Evolutionary conservation across 2,113 vertebrate genomes (phyloP), one percentile per base, ranked within the genome.

Genomic region (Aspidoscelis tigris): DNA sequence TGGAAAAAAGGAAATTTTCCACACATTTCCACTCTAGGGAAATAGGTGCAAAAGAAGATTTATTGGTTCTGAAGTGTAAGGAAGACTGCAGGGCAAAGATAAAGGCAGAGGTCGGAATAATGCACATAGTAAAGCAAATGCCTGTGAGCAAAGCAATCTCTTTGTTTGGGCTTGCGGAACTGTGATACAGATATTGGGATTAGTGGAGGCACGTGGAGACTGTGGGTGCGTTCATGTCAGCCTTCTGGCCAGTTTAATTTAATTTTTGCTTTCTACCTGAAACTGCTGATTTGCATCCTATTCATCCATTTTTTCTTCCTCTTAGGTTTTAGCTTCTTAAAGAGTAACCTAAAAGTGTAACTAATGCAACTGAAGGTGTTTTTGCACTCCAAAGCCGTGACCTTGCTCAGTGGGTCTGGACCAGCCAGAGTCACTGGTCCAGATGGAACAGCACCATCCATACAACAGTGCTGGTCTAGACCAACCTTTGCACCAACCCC

Each of bases 1-100:
- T 22, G 44, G 26, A 66, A 83, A 44, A 87, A 39, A 0, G 0
- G 47, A 1, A 39, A 72, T 88, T 87, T 76, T 26, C 41, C 77
- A 24, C 43, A 33, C 24, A 53, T 81, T 92, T 91, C 73, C 22
- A 73, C 24, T 81, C n/a, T 84, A 44, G 76, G 53, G 79, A 90
- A 87, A 86, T 26, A 84, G 6, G 5, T 5, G 75, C 43, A n/a
- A 69, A 65, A 69, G 22, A 5, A 84, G 33, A 92, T 83, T 0
- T 79, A 18, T 53, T 86, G 58, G 70, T 86, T 86, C 26, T 14
- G 26, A 20, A 20, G 10, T 16, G 9, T 64, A 84, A 78, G 53
- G 69, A 44, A 74, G 14, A 24, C 43, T 74, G 77, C 61, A 85
- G 61, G 78, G 61, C 43, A 80, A 80, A 73, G 70, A 80, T 79